Percentiles rank a stretch among this genome's conserved stretches.
Conservation (phyloP, 2,113 vertebrate species). For the Sarotherodon lohbergeri region DNA sequence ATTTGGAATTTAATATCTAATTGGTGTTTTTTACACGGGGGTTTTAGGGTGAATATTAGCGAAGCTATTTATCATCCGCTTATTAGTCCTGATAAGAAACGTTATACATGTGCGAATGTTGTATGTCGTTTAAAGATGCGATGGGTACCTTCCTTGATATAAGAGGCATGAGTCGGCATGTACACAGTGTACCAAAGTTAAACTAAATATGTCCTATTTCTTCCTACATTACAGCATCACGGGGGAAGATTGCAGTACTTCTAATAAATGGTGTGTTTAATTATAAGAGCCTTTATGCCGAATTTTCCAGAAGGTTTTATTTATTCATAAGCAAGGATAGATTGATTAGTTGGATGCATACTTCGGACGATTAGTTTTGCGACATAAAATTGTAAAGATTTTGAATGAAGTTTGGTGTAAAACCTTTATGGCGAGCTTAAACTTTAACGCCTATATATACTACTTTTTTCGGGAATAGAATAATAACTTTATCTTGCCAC, state of each 20-base stretch:
- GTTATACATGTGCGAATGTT: not conserved
- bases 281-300: not conserved
- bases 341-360: rapidly evolving
- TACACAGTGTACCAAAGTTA: not conserved
- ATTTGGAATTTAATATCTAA: not conserved
- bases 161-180: not conserved
- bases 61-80: not conserved
- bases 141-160: not conserved
- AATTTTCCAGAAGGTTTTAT: not conserved
- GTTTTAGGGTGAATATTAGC: not conserved
- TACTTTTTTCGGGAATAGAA: not conserved
- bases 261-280: not conserved
- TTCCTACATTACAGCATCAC: not conserved
- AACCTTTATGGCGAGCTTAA: not conserved
- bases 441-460: not conserved
- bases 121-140: not conserved
- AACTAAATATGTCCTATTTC: not conserved
- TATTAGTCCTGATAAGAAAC: not conserved
- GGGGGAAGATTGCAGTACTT: not conserved
- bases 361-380: rapidly evolving
- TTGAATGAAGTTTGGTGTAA: not conserved
- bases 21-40: rapidly evolving
- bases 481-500: not conserved
- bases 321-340: rapidly evolving
- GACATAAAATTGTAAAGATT: not conserved